Evolutionary conservation across 2,888 invertebrate genomes (phyloP).

Genomic region (Ectropis crepuscularia): DNA sequence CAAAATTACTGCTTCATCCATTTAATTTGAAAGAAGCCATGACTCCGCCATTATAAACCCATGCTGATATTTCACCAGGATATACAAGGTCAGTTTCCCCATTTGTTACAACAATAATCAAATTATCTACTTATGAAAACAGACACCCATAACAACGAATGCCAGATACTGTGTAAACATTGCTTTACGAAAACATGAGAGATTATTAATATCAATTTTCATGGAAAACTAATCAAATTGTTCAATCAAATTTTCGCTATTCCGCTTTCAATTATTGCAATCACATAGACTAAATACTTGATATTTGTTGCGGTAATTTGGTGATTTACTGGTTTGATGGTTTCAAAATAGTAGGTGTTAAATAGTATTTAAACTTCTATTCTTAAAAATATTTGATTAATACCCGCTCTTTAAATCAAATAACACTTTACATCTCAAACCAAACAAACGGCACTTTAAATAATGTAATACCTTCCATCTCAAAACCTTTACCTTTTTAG

Average conservation of each 20-base stretch:
- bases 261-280: slow-evolving; percentile 49
- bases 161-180: slow-evolving; percentile 25
- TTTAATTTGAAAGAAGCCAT: no score
- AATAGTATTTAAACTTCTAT: no score
- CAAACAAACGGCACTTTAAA: no score
- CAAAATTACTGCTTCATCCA: no score
- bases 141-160: slow-evolving; percentile 6
- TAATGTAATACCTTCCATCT: no score
- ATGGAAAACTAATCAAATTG: slow-evolving; percentile 48
- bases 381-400: no score
- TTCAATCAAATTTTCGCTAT: slow-evolving; percentile 46
- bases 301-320: slow-evolving; percentile 53
- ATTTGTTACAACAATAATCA: slow-evolving; percentile 15
- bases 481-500: no score
- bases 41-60: no score
- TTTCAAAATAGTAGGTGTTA: no score
- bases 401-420: no score
- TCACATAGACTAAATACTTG: slow-evolving; percentile 51
- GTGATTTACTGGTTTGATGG: background rate
- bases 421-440: no score
- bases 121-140: slow-evolving; percentile 7
- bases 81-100: background rate
- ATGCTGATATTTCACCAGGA: background rate
- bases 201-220: slow-evolving; percentile 43
- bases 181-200: slow-evolving; percentile 26